Conservation (phyloP, 2,113 vertebrate species). For the Eubucco bourcierii region DNA sequence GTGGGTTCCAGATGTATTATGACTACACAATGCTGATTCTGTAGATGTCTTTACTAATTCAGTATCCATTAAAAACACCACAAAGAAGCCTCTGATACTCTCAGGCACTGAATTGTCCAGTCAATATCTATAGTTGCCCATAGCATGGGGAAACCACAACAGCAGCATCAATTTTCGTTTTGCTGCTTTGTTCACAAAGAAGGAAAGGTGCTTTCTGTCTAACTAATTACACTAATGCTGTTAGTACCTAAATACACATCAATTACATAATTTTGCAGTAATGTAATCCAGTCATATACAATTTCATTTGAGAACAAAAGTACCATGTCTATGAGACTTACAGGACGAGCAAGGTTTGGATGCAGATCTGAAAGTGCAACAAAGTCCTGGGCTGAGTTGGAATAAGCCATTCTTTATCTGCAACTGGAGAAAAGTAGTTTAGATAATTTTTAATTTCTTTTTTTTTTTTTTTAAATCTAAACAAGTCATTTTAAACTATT, state of each 20-base stretch:
- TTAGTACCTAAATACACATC: constrained; percentile 27
- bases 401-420: constrained; percentile 77
- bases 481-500: constrained; percentile 36
- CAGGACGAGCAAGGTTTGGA: constrained; percentile 86
- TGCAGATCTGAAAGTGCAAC: constrained; percentile 88
- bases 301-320: constrained; percentile 55
- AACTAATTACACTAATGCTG: constrained; percentile 58
- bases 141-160: background rate
- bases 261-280: constrained; percentile 62
- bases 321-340: constrained; percentile 72
- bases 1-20: constrained; percentile 5
- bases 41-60: constrained; percentile 48
- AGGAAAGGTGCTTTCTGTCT: constrained; percentile 24
- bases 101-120: constrained; percentile 31
- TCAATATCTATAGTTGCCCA: constrained; percentile 30
- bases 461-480: background rate
- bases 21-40: constrained; percentile 59
- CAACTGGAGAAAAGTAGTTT: constrained; percentile 62
- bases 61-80: constrained; percentile 59
- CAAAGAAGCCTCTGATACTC: constrained; percentile 66
- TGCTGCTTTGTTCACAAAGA: constrained; percentile 54
- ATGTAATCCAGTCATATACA: constrained; percentile 23
- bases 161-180: constrained; percentile 66
- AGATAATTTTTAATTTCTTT: background rate
- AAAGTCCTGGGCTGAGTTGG: constrained; percentile 67